These are phyloP conservation scores for Hemibagrus guttatus DNA, from an alignment of 2,797 vertebrate species.

Conservation along the genomic window DNA sequence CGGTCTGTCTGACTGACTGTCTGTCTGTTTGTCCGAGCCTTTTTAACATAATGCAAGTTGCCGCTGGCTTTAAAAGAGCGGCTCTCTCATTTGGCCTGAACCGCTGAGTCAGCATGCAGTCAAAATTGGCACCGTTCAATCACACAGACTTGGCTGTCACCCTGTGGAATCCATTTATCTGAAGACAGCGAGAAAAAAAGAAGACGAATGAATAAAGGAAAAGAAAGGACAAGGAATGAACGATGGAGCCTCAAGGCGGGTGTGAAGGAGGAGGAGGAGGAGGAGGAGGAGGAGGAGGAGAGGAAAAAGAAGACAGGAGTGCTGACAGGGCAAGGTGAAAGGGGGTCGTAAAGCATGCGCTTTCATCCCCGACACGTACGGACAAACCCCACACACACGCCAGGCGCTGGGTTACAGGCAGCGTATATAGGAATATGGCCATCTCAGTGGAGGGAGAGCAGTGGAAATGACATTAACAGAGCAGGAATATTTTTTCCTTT, in stretches of 20 bases:
- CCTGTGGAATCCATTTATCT: not conserved
- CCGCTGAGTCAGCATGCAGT: slow-evolving; percentile 27
- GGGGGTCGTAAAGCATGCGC: slow-evolving; percentile 38
- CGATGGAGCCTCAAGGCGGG: slow-evolving; percentile 17
- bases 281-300: too few relatives aligned
- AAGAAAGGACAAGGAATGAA: slow-evolving; percentile 23
- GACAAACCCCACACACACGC: slow-evolving; percentile 41
- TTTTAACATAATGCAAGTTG: slow-evolving; percentile 22
- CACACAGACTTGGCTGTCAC: not conserved
- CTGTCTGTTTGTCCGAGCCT: not conserved
- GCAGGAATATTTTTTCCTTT: slow-evolving; percentile 17
- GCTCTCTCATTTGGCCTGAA: not conserved
- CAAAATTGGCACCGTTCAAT: slow-evolving; percentile 8
- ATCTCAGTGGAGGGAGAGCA: slow-evolving; percentile 3
- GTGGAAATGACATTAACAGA: slow-evolving; percentile 52
- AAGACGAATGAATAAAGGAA: slow-evolving; percentile 28
- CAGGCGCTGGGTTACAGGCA: slow-evolving; percentile 31
- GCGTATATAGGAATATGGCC: slow-evolving; percentile 25
- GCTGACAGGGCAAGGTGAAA: slow-evolving; percentile 47
- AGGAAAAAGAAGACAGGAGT: slow-evolving; percentile 26
- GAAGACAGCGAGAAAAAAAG: not conserved
- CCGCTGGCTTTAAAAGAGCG: slow-evolving; percentile 9
- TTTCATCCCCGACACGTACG: slow-evolving; percentile 54
- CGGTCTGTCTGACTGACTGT: not conserved
- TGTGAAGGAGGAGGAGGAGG: slow-evolving; percentile 17